phyloP scores from a whole-genome alignment of 2,888 invertebrate species.

The Folsomia manolachei region DNA sequence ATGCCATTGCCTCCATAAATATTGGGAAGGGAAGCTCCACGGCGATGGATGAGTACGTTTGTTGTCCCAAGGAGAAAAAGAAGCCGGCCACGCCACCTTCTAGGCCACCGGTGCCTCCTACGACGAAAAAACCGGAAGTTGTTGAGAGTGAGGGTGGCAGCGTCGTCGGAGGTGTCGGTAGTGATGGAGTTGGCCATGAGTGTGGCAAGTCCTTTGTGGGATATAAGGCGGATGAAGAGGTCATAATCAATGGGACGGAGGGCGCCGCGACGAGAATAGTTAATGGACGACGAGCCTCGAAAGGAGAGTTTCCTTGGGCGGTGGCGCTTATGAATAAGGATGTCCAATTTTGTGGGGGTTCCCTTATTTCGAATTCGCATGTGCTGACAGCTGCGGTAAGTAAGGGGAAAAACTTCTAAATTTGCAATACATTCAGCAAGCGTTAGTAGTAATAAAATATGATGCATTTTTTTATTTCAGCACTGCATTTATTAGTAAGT shows the following conservation, averaged over 20 bases:
- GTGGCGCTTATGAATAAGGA: slow-evolving; percentile 75
- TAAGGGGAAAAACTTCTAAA: too few species aligned
- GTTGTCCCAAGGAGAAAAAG: slow-evolving; percentile 20
- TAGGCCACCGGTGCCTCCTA: neutral
- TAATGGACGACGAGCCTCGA: slow-evolving; percentile 75
- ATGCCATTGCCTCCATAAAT: slow-evolving; percentile 62
- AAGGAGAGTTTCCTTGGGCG: slow-evolving; percentile 78
- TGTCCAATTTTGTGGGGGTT: slow-evolving; percentile 84
- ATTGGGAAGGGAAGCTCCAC: neutral
- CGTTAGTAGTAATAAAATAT: too few species aligned
- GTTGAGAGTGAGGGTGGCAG: neutral
- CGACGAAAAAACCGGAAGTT: slow-evolving; percentile 6
- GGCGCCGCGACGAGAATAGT: slow-evolving; percentile 63
- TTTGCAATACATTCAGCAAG: too few species aligned
- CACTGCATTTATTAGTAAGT: neutral
- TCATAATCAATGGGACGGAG: neutral
- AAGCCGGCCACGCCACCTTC: slow-evolving; percentile 13
- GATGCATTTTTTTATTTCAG: too few species aligned
- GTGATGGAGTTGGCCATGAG: too few species aligned
- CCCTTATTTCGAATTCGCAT: slow-evolving; percentile 72
- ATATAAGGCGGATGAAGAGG: neutral
- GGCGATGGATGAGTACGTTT: slow-evolving; percentile 25
- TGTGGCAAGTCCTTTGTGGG: neutral
- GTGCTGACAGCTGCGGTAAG: slow-evolving; percentile 59
- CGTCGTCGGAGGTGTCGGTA: too few species aligned